Percentiles rank a stretch among this genome's conserved stretches.
Conservation (phyloP, 1,140 invertebrate species). For the Aradophagus sp. region DNA sequence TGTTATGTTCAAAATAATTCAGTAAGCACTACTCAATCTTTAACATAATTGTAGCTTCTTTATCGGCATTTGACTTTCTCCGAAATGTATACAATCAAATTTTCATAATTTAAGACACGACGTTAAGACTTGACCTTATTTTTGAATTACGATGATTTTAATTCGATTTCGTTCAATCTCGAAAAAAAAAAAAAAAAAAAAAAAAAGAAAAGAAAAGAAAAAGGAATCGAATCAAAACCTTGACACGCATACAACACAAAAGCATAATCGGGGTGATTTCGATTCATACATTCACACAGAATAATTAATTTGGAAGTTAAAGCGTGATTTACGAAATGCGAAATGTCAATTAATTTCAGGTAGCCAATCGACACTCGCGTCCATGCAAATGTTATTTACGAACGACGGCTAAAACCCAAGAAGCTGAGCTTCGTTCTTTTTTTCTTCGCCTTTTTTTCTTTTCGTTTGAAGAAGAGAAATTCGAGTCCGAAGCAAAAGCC, state of each 20-base stretch:
- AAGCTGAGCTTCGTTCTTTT: no score
- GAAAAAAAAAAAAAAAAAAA: not conserved
- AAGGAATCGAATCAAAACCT: constrained; percentile 1
- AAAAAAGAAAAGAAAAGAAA: constrained; percentile 8
- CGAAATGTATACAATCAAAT: no score
- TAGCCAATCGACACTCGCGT: constrained; percentile 43
- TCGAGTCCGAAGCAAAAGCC: constrained; percentile 28
- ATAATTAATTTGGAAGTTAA: constrained; percentile 32
- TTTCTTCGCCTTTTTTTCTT: no score
- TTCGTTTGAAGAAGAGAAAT: constrained; percentile 43
- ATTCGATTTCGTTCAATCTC: no score
- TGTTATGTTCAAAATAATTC: no score
- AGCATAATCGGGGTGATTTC: constrained; percentile 27
- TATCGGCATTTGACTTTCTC: no score
- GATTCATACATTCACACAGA: constrained; percentile 15
- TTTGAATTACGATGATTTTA: no score
- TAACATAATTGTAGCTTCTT: no score
- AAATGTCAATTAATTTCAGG: constrained; percentile 50
- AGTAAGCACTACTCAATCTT: no score
- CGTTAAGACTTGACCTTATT: no score
- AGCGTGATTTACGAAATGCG: constrained; percentile 38
- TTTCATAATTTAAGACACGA: no score
- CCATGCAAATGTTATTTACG: constrained; percentile 46
- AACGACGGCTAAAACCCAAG: constrained; percentile 31
- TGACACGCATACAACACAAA: constrained; percentile 11